phyloP scores from a whole-genome alignment of 2,113 vertebrate genomes.

The Dromiciops gliroides region DNA sequence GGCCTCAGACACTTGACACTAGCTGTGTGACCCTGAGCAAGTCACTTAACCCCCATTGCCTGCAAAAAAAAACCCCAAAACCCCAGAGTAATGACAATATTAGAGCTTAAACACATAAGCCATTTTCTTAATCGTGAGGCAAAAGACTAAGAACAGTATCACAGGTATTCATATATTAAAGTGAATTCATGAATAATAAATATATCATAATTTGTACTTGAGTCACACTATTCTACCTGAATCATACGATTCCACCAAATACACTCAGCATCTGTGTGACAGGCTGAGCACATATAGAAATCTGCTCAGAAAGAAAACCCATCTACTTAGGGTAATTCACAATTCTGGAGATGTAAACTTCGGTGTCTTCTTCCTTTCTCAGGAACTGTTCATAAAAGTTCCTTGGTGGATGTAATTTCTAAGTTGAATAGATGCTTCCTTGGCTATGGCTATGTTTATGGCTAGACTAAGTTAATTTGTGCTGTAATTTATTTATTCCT shows the following conservation, averaged over 20 bases:
- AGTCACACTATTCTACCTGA: neutral
- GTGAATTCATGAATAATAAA: neutral
- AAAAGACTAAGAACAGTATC: neutral
- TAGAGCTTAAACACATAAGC: neutral
- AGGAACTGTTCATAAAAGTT: neutral
- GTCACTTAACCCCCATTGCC: too few relatives aligned
- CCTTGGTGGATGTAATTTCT: neutral
- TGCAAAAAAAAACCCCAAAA: too few relatives aligned
- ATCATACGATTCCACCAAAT: neutral
- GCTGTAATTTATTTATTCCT: neutral
- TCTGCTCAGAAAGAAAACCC: neutral
- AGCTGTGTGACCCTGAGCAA: too few relatives aligned
- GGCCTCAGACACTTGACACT: too few relatives aligned
- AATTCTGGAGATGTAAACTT: neutral
- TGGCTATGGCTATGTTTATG: too few relatives aligned
- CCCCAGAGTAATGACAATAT: neutral
- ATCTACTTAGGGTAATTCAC: neutral
- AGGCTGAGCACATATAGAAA: neutral
- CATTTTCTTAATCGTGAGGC: neutral
- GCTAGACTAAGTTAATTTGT: neutral
- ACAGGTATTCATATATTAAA: neutral
- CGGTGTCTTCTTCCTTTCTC: neutral
- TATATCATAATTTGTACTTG: neutral
- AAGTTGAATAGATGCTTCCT: neutral
- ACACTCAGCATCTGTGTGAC: neutral